phyloP scores from a whole-genome alignment of 2,113 vertebrate species.

The Trematomus loennbergii region DNA sequence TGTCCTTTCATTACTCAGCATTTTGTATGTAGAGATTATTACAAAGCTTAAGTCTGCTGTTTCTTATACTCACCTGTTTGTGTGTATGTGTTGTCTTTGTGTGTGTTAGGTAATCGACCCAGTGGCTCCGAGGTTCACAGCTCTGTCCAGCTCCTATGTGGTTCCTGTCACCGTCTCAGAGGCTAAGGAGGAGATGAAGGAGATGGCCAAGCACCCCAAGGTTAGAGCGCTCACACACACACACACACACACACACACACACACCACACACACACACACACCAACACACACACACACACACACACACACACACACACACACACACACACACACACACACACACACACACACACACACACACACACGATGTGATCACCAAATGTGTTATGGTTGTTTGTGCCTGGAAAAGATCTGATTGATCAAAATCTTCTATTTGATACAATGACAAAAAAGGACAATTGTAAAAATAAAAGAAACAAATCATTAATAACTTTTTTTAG shows the following conservation, averaged over 20 bases:
- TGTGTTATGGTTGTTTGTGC: neutral
- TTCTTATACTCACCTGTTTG: constrained; percentile 23
- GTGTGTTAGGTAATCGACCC: constrained; percentile 93
- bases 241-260: too few relatives aligned
- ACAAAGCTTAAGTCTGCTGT: neutral
- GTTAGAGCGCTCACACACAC: constrained; percentile 68
- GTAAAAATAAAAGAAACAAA: too few relatives aligned
- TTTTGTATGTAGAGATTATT: neutral
- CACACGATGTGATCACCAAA: neutral
- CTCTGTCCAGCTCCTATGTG: constrained; percentile 89
- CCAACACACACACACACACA: too few relatives aligned
- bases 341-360: too few relatives aligned
- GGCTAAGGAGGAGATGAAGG: constrained; percentile 91
- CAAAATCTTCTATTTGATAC: too few relatives aligned
- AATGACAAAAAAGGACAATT: too few relatives aligned
- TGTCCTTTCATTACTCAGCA: constrained; percentile 41
- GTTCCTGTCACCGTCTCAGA: constrained; percentile 89
- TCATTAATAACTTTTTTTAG: too few relatives aligned
- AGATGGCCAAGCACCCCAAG: constrained; percentile 97
- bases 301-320: too few relatives aligned
- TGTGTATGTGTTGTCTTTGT: constrained; percentile 22
- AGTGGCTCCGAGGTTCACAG: constrained; percentile 92
- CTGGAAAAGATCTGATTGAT: neutral
- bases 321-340: too few relatives aligned
- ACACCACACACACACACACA: too few relatives aligned